Evolutionary conservation across 2,797 vertebrate species (phyloP), one percentile per base, ranked within the genome.

Genomic region (Glyptemys insculpta): DNA sequence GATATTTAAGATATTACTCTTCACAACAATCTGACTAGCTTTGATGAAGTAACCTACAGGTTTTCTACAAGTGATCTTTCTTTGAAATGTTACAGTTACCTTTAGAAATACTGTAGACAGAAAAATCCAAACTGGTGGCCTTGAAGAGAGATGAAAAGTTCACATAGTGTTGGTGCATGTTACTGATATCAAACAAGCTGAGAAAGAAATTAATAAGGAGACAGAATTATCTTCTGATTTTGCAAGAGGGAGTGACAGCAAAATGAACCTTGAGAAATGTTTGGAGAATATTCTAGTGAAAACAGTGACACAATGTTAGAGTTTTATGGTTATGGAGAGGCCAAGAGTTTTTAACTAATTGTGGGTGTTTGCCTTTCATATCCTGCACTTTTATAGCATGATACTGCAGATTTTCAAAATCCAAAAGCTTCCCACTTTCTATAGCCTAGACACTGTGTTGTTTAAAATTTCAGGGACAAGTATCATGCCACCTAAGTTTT

Each of bases 181-280:
- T 91, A 87, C 85, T 89, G 96, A 95, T 97, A 95, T 53, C 92
- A 96, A 97, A 96, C 57, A 81, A 84, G 87, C 92, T 95, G 95
- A 80, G 95, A 96, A 88, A 92, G 41, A 94, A 94, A 91, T 92
- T 81, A 94, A 19, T 1, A 41, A 92, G 88, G 86, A 97, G 96
- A 95, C 94, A 95, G 81, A 94, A 97, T 97, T 97, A 97, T 97
- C 97, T 97, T 78, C 72, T 88, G 78, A 23, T n/a, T 37, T 89
- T 95, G 90, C 79, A 49, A 27, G 90, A 96, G 95, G 97, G 97
- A 97, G 97, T 96, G 91, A 96, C 65, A 91, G 88, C 62, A 95
- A 95, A 96, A 94, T 91, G 95, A 97, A 96, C 97, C 97, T 98
- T 98, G 97, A 95, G 91, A 89, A 93, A 88, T 90, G 93, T 97